Evolutionary conservation across 2,113 vertebrate genomes (phyloP), one percentile per base, ranked within the genome.

Genomic region (Chrysemys picta): DNA sequence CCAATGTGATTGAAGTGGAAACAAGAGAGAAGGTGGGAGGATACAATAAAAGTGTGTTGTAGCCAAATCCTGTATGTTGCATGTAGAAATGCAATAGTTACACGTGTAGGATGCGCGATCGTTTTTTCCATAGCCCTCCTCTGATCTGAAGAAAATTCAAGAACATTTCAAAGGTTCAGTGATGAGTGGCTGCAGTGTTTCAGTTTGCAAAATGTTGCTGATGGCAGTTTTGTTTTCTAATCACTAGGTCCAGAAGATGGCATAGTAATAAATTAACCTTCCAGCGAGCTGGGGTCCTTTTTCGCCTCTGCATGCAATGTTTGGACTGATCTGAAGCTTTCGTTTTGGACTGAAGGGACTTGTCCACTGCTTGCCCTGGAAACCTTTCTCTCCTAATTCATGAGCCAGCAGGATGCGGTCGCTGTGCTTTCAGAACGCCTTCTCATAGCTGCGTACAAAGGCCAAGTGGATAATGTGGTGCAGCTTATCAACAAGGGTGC

Each of bases 401-500:
- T 99, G 99, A 99, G 99, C 99, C 99, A 99, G 99, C 99, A 99
- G 98, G 99, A 99, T 99, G 99, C 98, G 96, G 99, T 99, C 98
- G 99, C 99, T 9, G 99, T 98, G 96, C 99, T 99, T 98, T 99
- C 99, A 92, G 99, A 99, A 99, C 99, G 99, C 98, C 99, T 99
- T 98, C 99, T 99, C 82, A 94, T 99, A 99, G 99, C 99, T 25
- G 99, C 99, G 5, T 99, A 99, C 98, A 99, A 99, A 98, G 99
- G 99, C 97, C 99, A 99, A 97, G 98, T 98, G 13, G 99, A 99
- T 98, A 99, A 99, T 99, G 99, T 99, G 98, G 99, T 99, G 97
- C 99, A 99, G 98, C 99, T 99, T 97, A 99, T 99, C 98, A 99
- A 99, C 99, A 99, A 98, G 98, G 99, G 99, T 8, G 99, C 99